Base-by-base conservation (phyloP, 2,797 vertebrate genomes). In the Helarctos malayanus region DNA sequence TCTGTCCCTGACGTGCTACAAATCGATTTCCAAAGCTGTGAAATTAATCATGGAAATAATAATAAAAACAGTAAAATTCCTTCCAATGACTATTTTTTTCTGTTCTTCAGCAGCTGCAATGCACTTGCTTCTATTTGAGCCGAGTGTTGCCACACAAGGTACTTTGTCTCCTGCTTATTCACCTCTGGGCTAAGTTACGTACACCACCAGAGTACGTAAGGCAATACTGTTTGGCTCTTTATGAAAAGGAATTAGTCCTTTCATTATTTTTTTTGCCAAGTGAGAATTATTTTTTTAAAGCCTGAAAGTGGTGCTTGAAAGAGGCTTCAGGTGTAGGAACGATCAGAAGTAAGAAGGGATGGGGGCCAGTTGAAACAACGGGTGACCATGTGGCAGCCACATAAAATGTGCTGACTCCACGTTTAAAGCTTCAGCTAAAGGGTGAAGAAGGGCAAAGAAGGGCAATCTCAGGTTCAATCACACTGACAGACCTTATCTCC, bases 211-310 rank as follows among this genome's bases (percentile, higher is more conserved):
- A 18, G 73, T 32, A 29, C 23, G 19, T 56, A 83, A 87, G 32
- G 61, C 71, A 85, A 49, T 27, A 49, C 38, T 4, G 0, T 75
- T 2, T 85, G 38, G 41, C 10, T 13, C 38, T 69, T 94, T 86
- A 75, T 11, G 27, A 94, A 94, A 27, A 93, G 27, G 25, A 82
- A 69, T 49, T 11, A 5, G 59, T 88, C 21, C n/a, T 83, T 29
- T 76, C 59, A 5, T 85, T 38, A 5, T 47, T 52, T 65, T 88
- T 86, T 71, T 14, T 76, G 52, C 90, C 18, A 63, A 88, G 54
- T 69, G 45, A 49, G 5, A 35, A 87, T 86, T 94, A 21, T 78
- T n/a, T 71, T 78, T 88, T 88, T 32, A 73, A 79, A 95, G 69
- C 10, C 75, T 96, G 23, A 65, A 61, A 35, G 38, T 73, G 73